phyloP scores from a whole-genome alignment of 2,888 invertebrate genomes.

The Drosophila fungiperda region DNA sequence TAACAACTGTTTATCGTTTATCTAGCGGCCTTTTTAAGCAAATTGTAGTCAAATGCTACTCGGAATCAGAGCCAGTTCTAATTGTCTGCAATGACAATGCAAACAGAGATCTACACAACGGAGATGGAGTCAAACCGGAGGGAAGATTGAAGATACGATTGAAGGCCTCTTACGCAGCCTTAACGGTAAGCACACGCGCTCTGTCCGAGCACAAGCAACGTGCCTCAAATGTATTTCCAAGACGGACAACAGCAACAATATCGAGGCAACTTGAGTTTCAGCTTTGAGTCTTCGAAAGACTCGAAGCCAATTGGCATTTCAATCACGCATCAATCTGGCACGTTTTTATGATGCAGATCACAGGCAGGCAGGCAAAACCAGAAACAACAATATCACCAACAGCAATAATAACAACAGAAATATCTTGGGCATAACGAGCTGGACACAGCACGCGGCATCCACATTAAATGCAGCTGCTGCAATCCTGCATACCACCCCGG shows the following conservation, averaged over 20 bases:
- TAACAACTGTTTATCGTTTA: constrained; percentile 67
- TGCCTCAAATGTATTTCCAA: constrained; percentile 36
- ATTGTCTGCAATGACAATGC: constrained; percentile 74
- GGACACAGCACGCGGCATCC: constrained; percentile 60
- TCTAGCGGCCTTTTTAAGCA: constrained; percentile 71
- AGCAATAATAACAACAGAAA: constrained; percentile 23
- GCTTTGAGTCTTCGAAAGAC: constrained; percentile 23
- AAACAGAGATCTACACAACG: too few species aligned
- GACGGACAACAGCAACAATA: constrained; percentile 28
- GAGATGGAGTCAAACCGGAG: neutral
- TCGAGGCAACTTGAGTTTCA: constrained; percentile 34
- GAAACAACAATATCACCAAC: constrained; percentile 22
- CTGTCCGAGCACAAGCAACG: constrained; percentile 28
- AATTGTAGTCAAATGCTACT: constrained; percentile 62
- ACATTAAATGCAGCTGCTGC: constrained; percentile 47
- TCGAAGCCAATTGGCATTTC: constrained; percentile 77
- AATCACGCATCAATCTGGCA: constrained; percentile 85
- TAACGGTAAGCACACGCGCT: constrained; percentile 71
- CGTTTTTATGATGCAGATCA: constrained; percentile 84
- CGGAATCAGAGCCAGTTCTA: constrained; percentile 56
- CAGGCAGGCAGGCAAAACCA: constrained; percentile 44
- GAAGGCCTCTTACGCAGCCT: constrained; percentile 43
- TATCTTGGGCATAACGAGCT: constrained; percentile 62
- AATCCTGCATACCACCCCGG: neutral
- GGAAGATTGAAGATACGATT: constrained; percentile 37